phyloP scores from a whole-genome alignment of 2,888 invertebrate species.

The Perizoma affinitatum region DNA sequence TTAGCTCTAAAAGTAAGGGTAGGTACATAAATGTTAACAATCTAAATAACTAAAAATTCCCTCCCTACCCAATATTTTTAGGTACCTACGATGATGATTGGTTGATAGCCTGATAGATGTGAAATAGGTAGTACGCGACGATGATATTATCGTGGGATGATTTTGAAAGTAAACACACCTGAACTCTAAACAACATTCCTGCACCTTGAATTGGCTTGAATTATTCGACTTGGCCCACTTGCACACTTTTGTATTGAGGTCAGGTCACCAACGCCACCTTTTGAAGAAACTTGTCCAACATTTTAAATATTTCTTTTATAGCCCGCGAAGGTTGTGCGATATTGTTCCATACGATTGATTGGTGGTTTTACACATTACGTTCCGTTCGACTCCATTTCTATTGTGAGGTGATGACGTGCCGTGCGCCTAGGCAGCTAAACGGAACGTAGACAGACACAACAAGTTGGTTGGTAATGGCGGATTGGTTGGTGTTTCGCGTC shows the following conservation, averaged over 20 bases:
- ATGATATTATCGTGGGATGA: background rate
- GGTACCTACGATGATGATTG: background rate
- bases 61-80: no score
- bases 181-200: constrained; percentile 22
- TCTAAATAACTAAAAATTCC: no score
- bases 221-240: constrained; percentile 31
- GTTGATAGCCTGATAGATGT: background rate
- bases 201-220: constrained; percentile 28
- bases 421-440: constrained; percentile 63
- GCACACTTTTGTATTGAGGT: constrained; percentile 29
- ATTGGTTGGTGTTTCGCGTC: constrained; percentile 82
- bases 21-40: constrained; percentile 14
- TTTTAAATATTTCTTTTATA: constrained; percentile 23
- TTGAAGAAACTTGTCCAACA: constrained; percentile 36
- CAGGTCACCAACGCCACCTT: constrained; percentile 36
- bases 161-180: constrained; percentile 6
- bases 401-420: constrained; percentile 74
- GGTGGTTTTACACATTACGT: constrained; percentile 23
- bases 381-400: constrained; percentile 35
- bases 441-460: constrained; percentile 68
- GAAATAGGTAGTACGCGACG: background rate
- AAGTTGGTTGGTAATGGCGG: constrained; percentile 82
- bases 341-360: constrained; percentile 28
- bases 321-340: constrained; percentile 12
- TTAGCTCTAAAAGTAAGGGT: background rate